Conservation (phyloP, 1,140 invertebrate species). For the Dendrolimus kikuchii region DNA sequence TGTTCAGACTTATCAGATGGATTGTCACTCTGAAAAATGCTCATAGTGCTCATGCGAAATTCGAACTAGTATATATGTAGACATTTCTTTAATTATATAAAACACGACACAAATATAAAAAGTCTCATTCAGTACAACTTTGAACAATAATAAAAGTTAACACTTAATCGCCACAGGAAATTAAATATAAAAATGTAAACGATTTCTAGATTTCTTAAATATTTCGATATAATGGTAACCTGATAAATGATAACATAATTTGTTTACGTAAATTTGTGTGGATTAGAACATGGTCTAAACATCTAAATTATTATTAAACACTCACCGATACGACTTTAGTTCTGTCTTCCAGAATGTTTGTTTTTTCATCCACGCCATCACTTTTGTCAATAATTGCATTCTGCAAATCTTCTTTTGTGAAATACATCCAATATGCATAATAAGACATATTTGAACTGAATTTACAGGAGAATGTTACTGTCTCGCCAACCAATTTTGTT, state of each 20-base stretch:
- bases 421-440: slow-evolving; percentile 82
- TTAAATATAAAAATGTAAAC: too few relatives aligned
- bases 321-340: slow-evolving; percentile 58
- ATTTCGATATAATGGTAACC: not conserved
- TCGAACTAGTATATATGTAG: not conserved
- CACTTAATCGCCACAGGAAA: too few relatives aligned
- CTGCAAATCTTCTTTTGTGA: slow-evolving; percentile 46
- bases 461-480: slow-evolving; percentile 80
- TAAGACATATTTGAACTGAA: slow-evolving; percentile 85
- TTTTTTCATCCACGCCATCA: slow-evolving; percentile 31
- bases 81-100: not conserved
- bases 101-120: too few relatives aligned
- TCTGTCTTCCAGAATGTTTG: slow-evolving; percentile 33
- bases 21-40: slow-evolving; percentile 47
- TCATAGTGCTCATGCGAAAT: too few relatives aligned
- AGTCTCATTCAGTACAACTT: too few relatives aligned
- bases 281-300: too few relatives aligned
- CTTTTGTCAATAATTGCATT: slow-evolving; percentile 29
- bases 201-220: too few relatives aligned
- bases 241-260: slow-evolving; percentile 27
- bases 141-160: too few relatives aligned
- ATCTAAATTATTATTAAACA: slow-evolving; percentile 13
- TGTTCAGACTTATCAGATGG: slow-evolving; percentile 76
- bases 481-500: slow-evolving; percentile 80
- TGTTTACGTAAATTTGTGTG: slow-evolving; percentile 23